Percentiles rank a stretch among this genome's conserved stretches.
Conservation (phyloP, 2,888 invertebrate species). For the Cheilosia variabilis region DNA sequence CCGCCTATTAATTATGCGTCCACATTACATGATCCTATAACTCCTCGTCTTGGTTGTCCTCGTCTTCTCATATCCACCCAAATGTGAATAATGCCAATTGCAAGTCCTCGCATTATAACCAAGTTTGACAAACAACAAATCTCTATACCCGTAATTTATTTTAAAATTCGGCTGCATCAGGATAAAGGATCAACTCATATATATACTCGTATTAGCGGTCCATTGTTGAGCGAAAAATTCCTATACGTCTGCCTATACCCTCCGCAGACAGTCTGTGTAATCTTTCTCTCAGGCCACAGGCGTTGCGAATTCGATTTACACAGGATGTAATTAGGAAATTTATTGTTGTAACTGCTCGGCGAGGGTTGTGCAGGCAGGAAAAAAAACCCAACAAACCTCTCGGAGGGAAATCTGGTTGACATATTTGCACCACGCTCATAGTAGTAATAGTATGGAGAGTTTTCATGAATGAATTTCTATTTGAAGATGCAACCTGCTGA, state of each 20-base stretch:
- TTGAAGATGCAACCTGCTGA: conserved; percentile 47
- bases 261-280: not conserved
- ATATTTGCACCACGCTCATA: conserved; percentile 56
- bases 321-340: conserved; percentile 71
- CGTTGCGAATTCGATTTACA: conserved; percentile 70
- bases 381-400: conserved; percentile 27
- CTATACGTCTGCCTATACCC: conserved; percentile 27
- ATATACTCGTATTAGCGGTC: conserved; percentile 48
- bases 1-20: conserved; percentile 69
- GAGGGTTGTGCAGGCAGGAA: conserved; percentile 46
- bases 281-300: conserved; percentile 49
- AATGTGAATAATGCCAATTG: conserved; percentile 52
- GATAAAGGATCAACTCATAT: conserved; percentile 40
- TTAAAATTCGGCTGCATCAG: conserved; percentile 11
- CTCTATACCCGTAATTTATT: conserved; percentile 68
- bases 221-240: conserved; percentile 39
- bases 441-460: not conserved
- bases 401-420: conserved; percentile 64
- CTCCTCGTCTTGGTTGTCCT: not conserved
- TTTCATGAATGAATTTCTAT: conserved; percentile 53
- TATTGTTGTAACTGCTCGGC: conserved; percentile 58
- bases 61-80: conserved; percentile 24
- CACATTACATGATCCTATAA: conserved; percentile 40
- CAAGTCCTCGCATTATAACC: conserved; percentile 7
- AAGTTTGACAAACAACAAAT: conserved; percentile 43